Percentiles rank a stretch among this genome's conserved stretches.
Conservation (phyloP, 1,140 invertebrate genomes). For the Lasaia peninsularis region DNA sequence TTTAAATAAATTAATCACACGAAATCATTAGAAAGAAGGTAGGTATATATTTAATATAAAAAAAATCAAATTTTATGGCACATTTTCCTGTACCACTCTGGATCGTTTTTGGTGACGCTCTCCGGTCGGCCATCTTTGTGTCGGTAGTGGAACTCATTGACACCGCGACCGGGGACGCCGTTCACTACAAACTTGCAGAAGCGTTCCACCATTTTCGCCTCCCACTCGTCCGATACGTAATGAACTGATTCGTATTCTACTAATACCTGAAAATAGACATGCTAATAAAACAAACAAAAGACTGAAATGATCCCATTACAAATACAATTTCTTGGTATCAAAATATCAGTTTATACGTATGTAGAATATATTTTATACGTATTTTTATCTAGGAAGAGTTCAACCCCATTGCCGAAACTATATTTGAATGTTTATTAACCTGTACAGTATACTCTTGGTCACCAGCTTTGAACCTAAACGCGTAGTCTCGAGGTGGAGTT, state of each 20-base stretch:
- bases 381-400: no score
- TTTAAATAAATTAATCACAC: no score
- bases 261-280: conserved; percentile 60
- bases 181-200: conserved; percentile 81
- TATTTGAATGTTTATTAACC: conserved; percentile 33
- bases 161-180: conserved; percentile 80
- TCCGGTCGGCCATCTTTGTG: conserved; percentile 71
- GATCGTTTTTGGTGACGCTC: conserved; percentile 59
- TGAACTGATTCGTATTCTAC: conserved; percentile 80
- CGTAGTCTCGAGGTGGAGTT: conserved; percentile 79
- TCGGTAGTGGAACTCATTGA: conserved; percentile 85
- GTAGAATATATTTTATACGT: no score
- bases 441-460: conserved; percentile 73
- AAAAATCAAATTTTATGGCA: conserved; percentile 47
- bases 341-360: no score
- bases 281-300: no score
- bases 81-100: conserved; percentile 74
- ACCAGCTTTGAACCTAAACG: conserved; percentile 80
- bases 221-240: conserved; percentile 82
- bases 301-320: no score
- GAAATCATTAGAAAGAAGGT: not conserved
- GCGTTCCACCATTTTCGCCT: conserved; percentile 83
- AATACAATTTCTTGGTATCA: no score
- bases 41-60: conserved; percentile 8
- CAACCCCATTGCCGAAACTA: no score